These are phyloP conservation scores for Ptilonorhynchus violaceus DNA, from an alignment of 2,113 vertebrate genomes.

Conservation along the genomic window DNA sequence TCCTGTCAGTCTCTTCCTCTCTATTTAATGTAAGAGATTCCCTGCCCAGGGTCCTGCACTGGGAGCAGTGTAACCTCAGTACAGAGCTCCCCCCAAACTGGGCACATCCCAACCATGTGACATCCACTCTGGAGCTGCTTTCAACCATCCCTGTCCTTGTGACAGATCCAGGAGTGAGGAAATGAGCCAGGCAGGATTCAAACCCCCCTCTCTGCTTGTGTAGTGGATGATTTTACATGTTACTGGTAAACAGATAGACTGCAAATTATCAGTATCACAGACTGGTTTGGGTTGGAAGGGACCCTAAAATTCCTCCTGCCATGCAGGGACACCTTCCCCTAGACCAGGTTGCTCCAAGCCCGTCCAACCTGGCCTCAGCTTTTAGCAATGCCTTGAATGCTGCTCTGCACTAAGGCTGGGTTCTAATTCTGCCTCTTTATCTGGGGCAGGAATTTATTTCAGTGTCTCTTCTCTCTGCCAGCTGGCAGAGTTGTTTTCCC, in stretches of 20 bases:
- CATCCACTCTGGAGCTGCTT: not conserved
- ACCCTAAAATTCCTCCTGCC: not conserved
- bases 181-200: not conserved
- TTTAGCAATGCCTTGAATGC: not conserved
- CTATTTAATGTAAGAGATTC: not conserved
- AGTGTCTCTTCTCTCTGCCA: not conserved
- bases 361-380: not conserved
- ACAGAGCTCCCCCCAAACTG: rapidly evolving
- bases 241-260: not conserved
- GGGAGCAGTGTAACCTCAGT: not conserved
- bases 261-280: not conserved
- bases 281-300: not conserved
- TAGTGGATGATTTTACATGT: not conserved
- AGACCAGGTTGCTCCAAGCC: not conserved
- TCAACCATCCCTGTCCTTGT: not conserved
- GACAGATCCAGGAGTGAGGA: not conserved
- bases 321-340: not conserved
- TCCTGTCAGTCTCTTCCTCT: not conserved
- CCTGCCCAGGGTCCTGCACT: not conserved
- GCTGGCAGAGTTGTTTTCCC: not conserved
- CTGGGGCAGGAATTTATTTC: not conserved
- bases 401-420: not conserved
- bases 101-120: not conserved
- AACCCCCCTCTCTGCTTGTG: not conserved
- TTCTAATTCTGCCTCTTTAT: not conserved